Evolutionary conservation across 2,888 invertebrate species (phyloP).

Genomic region (Imbricaverruca yamaguchii): DNA sequence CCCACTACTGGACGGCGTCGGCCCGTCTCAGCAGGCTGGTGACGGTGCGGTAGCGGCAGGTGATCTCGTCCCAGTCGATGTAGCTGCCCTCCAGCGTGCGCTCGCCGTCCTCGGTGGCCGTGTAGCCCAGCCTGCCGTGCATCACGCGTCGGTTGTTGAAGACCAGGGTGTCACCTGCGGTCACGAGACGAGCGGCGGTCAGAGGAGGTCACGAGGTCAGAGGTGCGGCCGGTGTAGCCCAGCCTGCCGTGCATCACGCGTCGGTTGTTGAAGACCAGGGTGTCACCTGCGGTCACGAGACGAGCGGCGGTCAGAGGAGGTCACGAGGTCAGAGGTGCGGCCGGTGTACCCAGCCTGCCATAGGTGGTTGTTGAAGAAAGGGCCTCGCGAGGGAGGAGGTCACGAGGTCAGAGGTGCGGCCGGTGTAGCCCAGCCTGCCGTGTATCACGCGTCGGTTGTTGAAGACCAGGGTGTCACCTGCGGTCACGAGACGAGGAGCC

Average conservation of each 20-base stretch:
- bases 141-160: conserved; percentile 24
- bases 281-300: too few relatives aligned
- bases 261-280: conserved; percentile 22
- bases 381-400: too few relatives aligned
- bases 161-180: conserved; percentile 18
- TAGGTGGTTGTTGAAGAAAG: too few relatives aligned
- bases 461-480: conserved; percentile 22
- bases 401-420: too few relatives aligned
- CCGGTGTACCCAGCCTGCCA: too few relatives aligned
- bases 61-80: conserved; percentile 26
- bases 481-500: not conserved
- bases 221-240: not conserved
- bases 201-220: not conserved
- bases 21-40: not conserved
- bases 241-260: conserved; percentile 23
- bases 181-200: not conserved
- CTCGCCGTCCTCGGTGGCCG: not conserved
- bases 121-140: conserved; percentile 22
- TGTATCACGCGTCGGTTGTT: conserved; percentile 25
- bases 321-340: too few relatives aligned
- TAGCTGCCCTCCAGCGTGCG: conserved; percentile 23
- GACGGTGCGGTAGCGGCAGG: not conserved
- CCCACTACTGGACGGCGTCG: too few relatives aligned
- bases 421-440: too few relatives aligned
- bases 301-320: too few relatives aligned